Conservation (phyloP, 2,113 vertebrate species). For the Menidia beryllina region DNA sequence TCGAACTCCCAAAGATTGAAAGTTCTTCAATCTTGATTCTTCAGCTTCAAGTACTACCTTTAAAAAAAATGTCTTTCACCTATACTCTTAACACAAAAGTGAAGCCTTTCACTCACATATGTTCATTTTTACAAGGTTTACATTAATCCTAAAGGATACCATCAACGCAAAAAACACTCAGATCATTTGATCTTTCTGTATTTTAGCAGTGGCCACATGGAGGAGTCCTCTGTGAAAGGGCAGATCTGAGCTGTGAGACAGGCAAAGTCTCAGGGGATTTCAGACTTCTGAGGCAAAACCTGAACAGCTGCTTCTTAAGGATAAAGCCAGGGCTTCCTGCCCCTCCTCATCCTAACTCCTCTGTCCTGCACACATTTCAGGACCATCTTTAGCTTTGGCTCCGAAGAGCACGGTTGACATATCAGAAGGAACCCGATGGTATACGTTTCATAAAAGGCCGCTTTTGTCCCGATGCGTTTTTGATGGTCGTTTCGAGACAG, state of each 20-base stretch:
- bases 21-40: conserved; percentile 34
- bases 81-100: background rate
- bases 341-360: conserved; percentile 43
- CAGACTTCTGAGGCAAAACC: conserved; percentile 62
- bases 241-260: conserved; percentile 53
- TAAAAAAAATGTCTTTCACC: background rate
- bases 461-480: conserved; percentile 66
- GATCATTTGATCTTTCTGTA: conserved; percentile 53
- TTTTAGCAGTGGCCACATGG: conserved; percentile 43
- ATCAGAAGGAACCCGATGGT: conserved; percentile 55
- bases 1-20: conserved; percentile 46
- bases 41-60: background rate
- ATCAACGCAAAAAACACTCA: conserved; percentile 61
- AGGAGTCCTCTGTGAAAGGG: conserved; percentile 47
- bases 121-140: conserved; percentile 13
- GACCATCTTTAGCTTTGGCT: conserved; percentile 48
- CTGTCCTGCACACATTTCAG: conserved; percentile 48
- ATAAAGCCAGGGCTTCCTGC: conserved; percentile 73
- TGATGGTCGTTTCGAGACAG: conserved; percentile 65
- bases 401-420: conserved; percentile 36
- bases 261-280: conserved; percentile 59
- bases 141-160: conserved; percentile 38
- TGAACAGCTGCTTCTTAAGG: conserved; percentile 67
- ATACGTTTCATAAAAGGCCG: conserved; percentile 45
- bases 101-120: background rate